Evolutionary conservation across 2,888 invertebrate species (phyloP).

Genomic region (Cerceris ruficornis): DNA sequence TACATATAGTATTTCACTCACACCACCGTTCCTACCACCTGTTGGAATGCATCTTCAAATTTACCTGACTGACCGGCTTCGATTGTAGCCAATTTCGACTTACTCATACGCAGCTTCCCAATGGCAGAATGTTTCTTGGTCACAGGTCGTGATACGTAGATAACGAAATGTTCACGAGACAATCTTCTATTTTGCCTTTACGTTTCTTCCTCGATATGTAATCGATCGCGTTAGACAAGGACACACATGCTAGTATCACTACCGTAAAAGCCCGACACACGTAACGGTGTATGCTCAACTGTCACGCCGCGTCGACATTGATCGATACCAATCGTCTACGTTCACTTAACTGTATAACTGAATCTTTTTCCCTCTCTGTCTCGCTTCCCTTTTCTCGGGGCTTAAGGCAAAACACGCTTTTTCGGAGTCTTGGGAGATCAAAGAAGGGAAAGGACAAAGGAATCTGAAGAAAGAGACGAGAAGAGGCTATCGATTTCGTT

Average conservation of each 20-base stretch:
- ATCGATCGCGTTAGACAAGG: no score
- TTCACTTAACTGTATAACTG: constrained; percentile 1
- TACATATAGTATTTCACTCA: neutral
- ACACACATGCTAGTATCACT: neutral
- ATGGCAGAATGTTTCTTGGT: neutral
- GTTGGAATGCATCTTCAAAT: constrained; percentile 49
- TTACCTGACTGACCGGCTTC: constrained; percentile 44
- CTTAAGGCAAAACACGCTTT: no score
- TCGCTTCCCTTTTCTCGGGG: neutral
- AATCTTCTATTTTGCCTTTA: constrained; percentile 4
- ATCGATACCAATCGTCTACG: constrained; percentile 4
- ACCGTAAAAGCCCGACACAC: neutral
- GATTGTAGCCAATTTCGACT: constrained; percentile 2
- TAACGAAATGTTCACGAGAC: constrained; percentile 27
- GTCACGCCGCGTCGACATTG: constrained; percentile 3
- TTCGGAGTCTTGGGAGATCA: no score
- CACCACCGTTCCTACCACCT: constrained; percentile 38
- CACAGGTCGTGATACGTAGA: neutral
- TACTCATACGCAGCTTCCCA: neutral
- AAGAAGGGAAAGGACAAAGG: no score
- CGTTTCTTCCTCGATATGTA: no score
- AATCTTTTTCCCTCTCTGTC: neutral
- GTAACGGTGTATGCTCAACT: constrained; percentile 2
- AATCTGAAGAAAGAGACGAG: no score
- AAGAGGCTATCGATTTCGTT: no score